A percentile compares a stretch with the other conserved stretches of the same genome.
Evolutionary conservation across 1,140 invertebrate genomes (phyloP).

Genomic region (Sinella curviseta): DNA sequence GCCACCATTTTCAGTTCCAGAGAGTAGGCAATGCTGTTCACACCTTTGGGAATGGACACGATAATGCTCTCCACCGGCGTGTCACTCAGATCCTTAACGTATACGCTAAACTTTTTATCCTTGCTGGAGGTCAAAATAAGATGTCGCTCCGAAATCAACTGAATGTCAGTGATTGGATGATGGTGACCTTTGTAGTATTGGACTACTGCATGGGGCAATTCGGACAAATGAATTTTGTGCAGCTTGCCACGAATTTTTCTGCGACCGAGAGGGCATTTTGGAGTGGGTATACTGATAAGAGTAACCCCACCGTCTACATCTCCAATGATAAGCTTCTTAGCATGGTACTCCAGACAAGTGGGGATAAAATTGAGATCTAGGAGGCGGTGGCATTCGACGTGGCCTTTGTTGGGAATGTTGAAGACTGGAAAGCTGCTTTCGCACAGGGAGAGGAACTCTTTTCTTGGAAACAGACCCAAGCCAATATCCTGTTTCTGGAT

Average conservation of each 20-base stretch:
- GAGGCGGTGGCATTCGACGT: conserved; percentile 44
- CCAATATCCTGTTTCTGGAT: conserved; percentile 42
- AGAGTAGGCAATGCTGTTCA: conserved; percentile 41
- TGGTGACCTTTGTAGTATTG: conserved; percentile 39
- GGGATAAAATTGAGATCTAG: conserved; percentile 36
- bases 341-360: conserved; percentile 36
- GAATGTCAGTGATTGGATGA: conserved; percentile 35
- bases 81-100: conserved; percentile 38
- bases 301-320: conserved; percentile 39
- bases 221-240: conserved; percentile 29
- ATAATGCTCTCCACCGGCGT: conserved; percentile 37
- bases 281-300: conserved; percentile 39
- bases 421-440: conserved; percentile 27
- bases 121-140: conserved; percentile 36
- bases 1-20: conserved; percentile 39
- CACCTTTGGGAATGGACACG: conserved; percentile 29
- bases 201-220: not conserved
- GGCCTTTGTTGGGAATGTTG: conserved; percentile 36
- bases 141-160: conserved; percentile 34
- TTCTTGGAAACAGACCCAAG: conserved; percentile 41
- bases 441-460: conserved; percentile 30
- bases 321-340: not conserved
- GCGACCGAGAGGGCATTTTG: conserved; percentile 28
- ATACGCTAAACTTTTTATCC: conserved; percentile 44
- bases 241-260: conserved; percentile 38